Percentiles rank a stretch among this genome's conserved stretches.
Evolutionary conservation across 2,888 invertebrate species (phyloP).

Genomic region (Tryphoninae sp.): DNA sequence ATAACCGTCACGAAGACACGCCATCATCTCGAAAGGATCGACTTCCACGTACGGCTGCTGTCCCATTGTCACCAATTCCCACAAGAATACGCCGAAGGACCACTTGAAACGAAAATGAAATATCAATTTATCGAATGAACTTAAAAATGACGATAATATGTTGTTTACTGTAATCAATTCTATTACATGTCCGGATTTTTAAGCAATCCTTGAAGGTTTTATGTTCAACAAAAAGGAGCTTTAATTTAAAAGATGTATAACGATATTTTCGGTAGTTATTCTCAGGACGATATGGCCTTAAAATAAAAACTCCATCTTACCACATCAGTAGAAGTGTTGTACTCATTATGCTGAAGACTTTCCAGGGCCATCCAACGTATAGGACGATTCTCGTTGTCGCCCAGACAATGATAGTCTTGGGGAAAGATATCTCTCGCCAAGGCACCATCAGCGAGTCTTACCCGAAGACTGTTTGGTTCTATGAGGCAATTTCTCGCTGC

Average conservation of each 20-base stretch:
- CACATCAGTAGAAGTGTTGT: conserved; percentile 94
- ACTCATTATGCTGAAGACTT: conserved; percentile 90
- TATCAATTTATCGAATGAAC: neutral
- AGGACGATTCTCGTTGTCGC: conserved; percentile 96
- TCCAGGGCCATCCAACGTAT: conserved; percentile 97
- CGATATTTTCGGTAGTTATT: neutral
- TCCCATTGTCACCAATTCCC: conserved; percentile 96
- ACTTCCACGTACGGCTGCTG: conserved; percentile 95
- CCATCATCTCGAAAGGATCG: conserved; percentile 95
- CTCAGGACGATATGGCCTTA: neutral
- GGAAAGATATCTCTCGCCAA: conserved; percentile 95
- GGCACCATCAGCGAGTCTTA: conserved; percentile 94
- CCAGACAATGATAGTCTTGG: conserved; percentile 95
- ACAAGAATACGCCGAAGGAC: conserved; percentile 96
- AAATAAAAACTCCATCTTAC: conserved; percentile 82
- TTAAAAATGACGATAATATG: neutral
- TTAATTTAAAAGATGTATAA: too few species aligned
- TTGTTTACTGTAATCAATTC: neutral
- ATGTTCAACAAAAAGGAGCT: too few species aligned
- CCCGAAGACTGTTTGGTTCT: conserved; percentile 85
- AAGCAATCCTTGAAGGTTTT: too few species aligned
- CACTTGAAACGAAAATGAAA: conserved; percentile 84
- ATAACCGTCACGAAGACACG: conserved; percentile 93
- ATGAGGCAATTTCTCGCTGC: conserved; percentile 94
- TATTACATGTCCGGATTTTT: too few species aligned